A percentile compares a stretch with the other conserved stretches of the same genome.
Conservation (phyloP, 2,113 vertebrate species). For the Potamarius usumacintae region DNA sequence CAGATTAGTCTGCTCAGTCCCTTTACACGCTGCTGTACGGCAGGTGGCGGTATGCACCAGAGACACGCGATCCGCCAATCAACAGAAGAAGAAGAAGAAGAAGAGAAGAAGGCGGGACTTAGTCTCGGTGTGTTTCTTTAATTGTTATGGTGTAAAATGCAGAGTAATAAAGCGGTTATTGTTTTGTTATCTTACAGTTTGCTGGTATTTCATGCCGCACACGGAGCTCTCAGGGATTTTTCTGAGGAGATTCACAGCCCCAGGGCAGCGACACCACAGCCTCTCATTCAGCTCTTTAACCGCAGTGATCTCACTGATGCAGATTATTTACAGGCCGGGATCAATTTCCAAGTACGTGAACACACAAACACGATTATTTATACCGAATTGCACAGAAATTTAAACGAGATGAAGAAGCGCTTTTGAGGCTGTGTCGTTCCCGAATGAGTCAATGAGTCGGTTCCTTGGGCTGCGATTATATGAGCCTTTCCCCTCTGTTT, state of each 20-base stretch:
- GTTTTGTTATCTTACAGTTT: background rate
- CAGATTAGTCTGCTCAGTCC: too few species aligned
- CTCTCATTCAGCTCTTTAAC: background rate
- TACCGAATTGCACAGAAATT: background rate
- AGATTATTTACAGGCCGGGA: background rate
- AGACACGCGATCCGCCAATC: too few species aligned
- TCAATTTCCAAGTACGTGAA: conserved; percentile 33
- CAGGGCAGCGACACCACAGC: background rate
- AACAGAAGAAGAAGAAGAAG: too few species aligned
- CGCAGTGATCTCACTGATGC: background rate
- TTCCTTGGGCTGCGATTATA: background rate
- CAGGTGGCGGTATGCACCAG: too few species aligned
- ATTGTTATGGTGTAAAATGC: conserved; percentile 27
- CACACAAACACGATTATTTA: background rate
- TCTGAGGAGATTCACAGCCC: background rate
- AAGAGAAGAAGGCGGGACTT: too few species aligned
- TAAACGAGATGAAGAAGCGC: background rate
- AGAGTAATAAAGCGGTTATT: background rate
- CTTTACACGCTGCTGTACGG: too few species aligned
- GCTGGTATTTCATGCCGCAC: background rate
- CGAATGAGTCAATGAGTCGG: background rate
- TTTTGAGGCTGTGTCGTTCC: background rate
- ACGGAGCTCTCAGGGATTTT: background rate
- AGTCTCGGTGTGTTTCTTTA: background rate
- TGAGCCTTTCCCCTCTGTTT: background rate